These are phyloP conservation scores for Charadrius vociferus DNA, from an alignment of 2,113 vertebrate species.

Conservation along the genomic window DNA sequence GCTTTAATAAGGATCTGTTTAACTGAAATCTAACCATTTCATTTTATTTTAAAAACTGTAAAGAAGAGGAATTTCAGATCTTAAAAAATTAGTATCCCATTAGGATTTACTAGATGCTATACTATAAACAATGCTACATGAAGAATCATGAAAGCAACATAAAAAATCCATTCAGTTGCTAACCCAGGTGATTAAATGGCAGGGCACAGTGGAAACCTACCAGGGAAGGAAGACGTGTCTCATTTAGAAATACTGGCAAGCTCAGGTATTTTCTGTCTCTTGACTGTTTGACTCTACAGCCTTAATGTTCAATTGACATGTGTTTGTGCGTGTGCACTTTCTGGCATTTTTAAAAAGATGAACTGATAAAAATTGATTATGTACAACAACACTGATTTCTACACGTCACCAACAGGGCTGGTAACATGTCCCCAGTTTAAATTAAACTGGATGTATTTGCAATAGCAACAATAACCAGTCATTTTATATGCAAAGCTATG, in stretches of 20 bases:
- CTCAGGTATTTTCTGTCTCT: not conserved
- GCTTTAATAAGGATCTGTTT: slow-evolving; percentile 11
- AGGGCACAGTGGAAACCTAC: not conserved
- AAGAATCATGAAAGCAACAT: not conserved
- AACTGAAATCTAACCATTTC: not conserved
- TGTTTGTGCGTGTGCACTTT: not conserved
- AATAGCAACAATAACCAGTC: not conserved
- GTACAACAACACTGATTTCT: not conserved
- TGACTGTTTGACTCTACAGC: not conserved
- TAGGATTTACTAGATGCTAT: not conserved
- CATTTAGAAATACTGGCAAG: not conserved
- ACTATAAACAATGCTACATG: not conserved
- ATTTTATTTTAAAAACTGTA: not conserved
- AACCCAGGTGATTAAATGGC: not conserved
- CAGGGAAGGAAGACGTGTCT: not conserved
- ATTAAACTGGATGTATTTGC: not conserved
- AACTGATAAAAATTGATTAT: not conserved
- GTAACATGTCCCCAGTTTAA: not conserved
- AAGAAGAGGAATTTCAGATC: not conserved
- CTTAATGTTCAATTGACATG: not conserved
- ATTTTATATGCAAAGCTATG: not conserved
- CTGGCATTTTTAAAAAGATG: not conserved
- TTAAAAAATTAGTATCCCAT: not conserved
- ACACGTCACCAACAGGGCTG: not conserved
- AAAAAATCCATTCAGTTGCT: not conserved